These are phyloP conservation scores for Dinoponera quadriceps DNA, from an alignment of 1,140 invertebrate species.

Conservation along the genomic window DNA sequence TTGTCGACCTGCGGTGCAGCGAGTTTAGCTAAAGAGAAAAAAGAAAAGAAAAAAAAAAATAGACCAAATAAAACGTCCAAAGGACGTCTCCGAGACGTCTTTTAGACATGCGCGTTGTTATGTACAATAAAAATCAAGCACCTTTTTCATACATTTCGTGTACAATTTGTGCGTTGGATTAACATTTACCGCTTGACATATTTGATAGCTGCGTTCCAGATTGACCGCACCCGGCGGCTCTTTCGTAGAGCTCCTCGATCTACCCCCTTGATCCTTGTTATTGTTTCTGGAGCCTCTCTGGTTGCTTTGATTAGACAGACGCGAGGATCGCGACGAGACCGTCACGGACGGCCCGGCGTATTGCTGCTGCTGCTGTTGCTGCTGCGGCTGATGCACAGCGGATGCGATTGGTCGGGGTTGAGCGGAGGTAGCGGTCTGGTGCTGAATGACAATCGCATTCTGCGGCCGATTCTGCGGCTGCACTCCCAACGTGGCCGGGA, in stretches of 20 bases:
- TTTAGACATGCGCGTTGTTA: too few species aligned
- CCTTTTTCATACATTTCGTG: not conserved
- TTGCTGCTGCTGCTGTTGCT: slow-evolving; percentile 73
- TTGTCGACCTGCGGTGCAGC: too few species aligned
- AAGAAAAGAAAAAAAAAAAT: too few species aligned
- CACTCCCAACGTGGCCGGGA: slow-evolving; percentile 69
- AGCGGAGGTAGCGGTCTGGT: slow-evolving; percentile 71
- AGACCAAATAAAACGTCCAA: too few species aligned
- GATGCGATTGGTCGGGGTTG: slow-evolving; percentile 81
- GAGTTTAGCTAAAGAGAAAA: too few species aligned
- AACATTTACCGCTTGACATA: slow-evolving; percentile 93
- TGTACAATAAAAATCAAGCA: not conserved
- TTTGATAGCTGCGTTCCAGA: slow-evolving; percentile 97
- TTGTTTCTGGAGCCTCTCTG: slow-evolving; percentile 83
- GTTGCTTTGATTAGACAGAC: slow-evolving; percentile 83
- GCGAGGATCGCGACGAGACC: slow-evolving; percentile 85
- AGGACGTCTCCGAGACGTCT: too few species aligned
- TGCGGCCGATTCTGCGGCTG: slow-evolving; percentile 77
- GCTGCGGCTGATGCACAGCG: slow-evolving; percentile 77
- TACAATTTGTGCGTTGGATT: slow-evolving; percentile 2
- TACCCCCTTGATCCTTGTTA: slow-evolving; percentile 82
- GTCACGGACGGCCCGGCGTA: slow-evolving; percentile 80
- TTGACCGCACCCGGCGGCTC: slow-evolving; percentile 95
- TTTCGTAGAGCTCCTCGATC: slow-evolving; percentile 88
- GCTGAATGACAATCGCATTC: slow-evolving; percentile 81